Evolutionary conservation across 2,113 vertebrate genomes (phyloP), one percentile per base, ranked within the genome.

Genomic region (Aegypius monachus): DNA sequence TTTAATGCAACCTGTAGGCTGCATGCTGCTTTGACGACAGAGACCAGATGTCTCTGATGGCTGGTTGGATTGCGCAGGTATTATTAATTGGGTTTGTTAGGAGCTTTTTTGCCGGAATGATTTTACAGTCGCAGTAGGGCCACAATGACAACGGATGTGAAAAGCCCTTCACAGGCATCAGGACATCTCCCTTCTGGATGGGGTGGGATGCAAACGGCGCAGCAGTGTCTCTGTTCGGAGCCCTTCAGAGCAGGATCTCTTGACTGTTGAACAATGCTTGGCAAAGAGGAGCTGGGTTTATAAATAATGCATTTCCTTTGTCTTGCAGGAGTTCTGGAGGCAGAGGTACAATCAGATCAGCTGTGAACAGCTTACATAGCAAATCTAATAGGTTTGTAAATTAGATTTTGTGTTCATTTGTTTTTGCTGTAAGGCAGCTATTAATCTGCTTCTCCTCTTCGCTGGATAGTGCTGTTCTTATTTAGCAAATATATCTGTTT

Each of bases 351-450:
- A 98, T 99, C 98, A 99, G 99, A 98, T 98, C 98, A 97, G 98
- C 98, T 97, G 98, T 98, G 95, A 98, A 98, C 96, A 98, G 96
- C 96, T 98, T 99, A 97, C 97, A 98, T 97, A 98, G 98, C 89
- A 99, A 99, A 98, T 98, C 98, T 83, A 99, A 98, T 98, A 99
- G 99, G 99, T 99, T 98, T 98, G 99, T 99, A 98, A 98, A 98
- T 98, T 98, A 98, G 97, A 98, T 98, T 98, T 98, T 98, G 97
- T 98, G 98, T 98, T 98, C 98, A 98, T 98, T 98, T 98, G 98
- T 98, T 98, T 98, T 98, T 98, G 98, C 98, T 98, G 97, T 98
- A 97, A 98, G 98, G 98, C 97, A 98, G 97, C 98, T 98, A 98
- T 98, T 98, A 98, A 98, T 98, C 98, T 98, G 98, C 95, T 97